Base-by-base conservation (phyloP, 2,888 invertebrate species). In the Heliconius ismenius region DNA sequence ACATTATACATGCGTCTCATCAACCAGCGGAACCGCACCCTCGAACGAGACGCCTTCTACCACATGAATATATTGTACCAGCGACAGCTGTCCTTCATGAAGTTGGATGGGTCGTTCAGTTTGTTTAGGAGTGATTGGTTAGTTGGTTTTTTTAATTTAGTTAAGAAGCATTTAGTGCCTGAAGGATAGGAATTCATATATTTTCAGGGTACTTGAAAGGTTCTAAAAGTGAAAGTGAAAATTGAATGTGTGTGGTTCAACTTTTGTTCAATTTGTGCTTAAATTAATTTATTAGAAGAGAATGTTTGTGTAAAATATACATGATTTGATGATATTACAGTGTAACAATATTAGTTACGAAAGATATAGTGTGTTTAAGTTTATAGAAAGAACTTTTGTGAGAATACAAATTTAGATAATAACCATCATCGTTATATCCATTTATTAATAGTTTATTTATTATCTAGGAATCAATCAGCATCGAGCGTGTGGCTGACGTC, bases 401-500 rank as follows among this genome's bases (percentile, higher is more conserved):
- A 43, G 43, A 43, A 6, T 1, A 43, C 6, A 43, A 13, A 13
- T 43, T 43, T 43, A 32, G 7, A 43, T 43, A 4, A 15, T 43
- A 15, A 43, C 43, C 4, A 4, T 15, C 15, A 43, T 15, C 15
- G 4, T 21, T 54, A 21, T 21, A 54, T 21, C 7, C 3, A 54
- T 9, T 54, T 9, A 39, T 24, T 65, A 58, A 62, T 36, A 32
- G 6, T 32, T 62, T 60, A 28, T 32, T 78, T 36, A 6, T 68
- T 69, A 4, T 86, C 36, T 84, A 96, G 96, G 96, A 98, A 98
- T 86, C 97, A 97, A 85, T 98, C 98, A 0, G 95, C 95, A 0
- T 96, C 98, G 0, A 98, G 98, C 58, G 98, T 98, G 0, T 98
- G 98, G 98, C 89, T 99, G 81, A 99, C 99, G 0, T 97, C 99